phyloP scores from a whole-genome alignment of 2,113 vertebrate species.

The Paratilapia polleni region DNA sequence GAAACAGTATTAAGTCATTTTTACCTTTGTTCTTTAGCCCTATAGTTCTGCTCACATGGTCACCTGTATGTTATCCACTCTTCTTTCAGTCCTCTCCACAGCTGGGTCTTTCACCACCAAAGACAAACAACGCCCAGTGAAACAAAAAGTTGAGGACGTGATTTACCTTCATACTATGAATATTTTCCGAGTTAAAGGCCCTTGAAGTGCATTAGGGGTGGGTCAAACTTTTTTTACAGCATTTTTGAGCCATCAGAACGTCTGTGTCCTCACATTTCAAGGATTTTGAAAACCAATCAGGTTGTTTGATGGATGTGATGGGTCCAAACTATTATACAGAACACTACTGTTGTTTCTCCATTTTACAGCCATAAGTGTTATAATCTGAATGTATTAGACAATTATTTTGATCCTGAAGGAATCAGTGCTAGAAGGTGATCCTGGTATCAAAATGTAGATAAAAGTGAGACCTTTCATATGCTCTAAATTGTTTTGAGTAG shows the following conservation, averaged over 20 bases:
- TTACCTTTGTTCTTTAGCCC: too few species aligned
- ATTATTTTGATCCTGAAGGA: neutral
- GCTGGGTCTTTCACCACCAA: neutral
- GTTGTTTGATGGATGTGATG: too few species aligned
- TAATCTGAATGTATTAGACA: neutral
- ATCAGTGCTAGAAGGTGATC: neutral
- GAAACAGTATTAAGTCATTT: too few species aligned
- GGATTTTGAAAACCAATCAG: too few species aligned
- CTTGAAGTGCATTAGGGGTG: neutral
- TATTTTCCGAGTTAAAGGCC: neutral
- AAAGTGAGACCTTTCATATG: neutral
- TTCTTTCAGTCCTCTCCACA: neutral
- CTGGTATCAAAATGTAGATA: neutral
- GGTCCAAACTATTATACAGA: neutral
- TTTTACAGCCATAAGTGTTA: neutral
- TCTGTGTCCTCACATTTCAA: too few species aligned
- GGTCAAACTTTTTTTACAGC: neutral
- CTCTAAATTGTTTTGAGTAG: neutral
- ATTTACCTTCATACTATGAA: neutral
- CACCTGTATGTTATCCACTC: neutral
- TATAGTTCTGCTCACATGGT: neutral
- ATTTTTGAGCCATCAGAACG: too few species aligned
- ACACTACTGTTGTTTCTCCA: neutral
- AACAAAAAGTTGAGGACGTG: neutral
- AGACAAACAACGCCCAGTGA: constrained; percentile 1